Base-by-base conservation (phyloP, 2,888 invertebrate species). In the Galerucella pusilla region DNA sequence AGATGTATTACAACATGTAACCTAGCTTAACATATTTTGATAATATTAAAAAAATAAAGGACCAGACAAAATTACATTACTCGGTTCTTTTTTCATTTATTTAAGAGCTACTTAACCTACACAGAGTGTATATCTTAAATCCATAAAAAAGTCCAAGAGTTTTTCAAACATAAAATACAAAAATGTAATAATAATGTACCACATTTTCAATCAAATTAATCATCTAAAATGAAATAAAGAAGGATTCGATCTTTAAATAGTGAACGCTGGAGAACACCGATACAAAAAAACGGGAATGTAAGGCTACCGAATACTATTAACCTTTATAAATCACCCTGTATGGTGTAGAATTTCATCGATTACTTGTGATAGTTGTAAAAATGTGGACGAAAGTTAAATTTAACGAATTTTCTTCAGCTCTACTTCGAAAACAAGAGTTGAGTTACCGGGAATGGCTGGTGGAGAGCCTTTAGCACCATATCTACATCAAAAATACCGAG, bases 381-480 rank as follows among this genome's bases (percentile, higher is more conserved):
- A 49, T 12, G 14, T 49, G 2, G 49, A 12, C 14, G 0, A 0
- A 1, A 1, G 12, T 2, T 3, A 57, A 71, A 46, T 60, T 88
- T 90, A 94, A 86, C 92, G 91, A 78, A 96, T 92, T 86, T 92
- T 92, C 87, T 94, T 96, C 74, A 98, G 89, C 89, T 97, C 97
- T 60, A 98, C 94, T 82, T 97, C 97, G 86, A 97, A 98, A 12
- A 95, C 90, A 80, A 98, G 89, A 12, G 94, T 94, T 65, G 95
- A 92, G 87, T 97, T 96, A 60, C 95, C 93, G 76, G 97, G 97
- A 87, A 98, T 97, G 0, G 92, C 92, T 83, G 96, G 96, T 0
- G 94, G 94, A 0, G 93, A 92, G 59, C 96, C 96, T 87, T 93
- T 94, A 35, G 90, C 89, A 72, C 94, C 94, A 83, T 94, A 94